Evolutionary conservation across 1,140 invertebrate species (phyloP).

Genomic region (Drosophila serrata): DNA sequence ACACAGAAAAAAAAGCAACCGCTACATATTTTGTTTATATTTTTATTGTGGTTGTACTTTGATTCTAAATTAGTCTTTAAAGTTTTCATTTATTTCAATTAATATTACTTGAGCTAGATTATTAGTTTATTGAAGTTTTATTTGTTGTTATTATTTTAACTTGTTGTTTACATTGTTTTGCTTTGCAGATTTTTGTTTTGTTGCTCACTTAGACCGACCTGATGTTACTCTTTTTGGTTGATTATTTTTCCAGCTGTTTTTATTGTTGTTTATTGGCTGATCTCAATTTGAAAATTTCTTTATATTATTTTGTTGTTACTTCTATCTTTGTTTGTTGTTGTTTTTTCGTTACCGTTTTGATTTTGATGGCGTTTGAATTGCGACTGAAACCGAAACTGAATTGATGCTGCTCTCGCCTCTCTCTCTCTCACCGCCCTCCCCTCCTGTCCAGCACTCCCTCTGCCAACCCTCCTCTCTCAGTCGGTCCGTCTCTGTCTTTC

Average conservation of each 20-base stretch:
- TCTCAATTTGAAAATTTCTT: conserved; percentile 52
- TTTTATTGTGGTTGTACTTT: neutral
- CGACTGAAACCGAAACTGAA: conserved; percentile 80
- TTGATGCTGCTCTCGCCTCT: conserved; percentile 53
- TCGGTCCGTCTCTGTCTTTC: neutral
- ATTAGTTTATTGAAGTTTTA: neutral
- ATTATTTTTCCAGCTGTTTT: conserved; percentile 9
- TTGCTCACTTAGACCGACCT: neutral
- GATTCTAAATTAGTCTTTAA: too few relatives aligned
- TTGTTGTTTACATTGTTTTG: conserved; percentile 6
- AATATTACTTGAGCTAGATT: neutral
- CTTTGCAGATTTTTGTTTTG: neutral
- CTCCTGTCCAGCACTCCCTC: conserved; percentile 5
- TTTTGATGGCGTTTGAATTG: conserved; percentile 84
- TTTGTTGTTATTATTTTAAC: conserved; percentile 3
- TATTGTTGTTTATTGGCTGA: conserved; percentile 14
- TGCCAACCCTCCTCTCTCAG: conserved; percentile 23
- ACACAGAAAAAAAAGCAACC: neutral
- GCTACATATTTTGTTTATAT: neutral
- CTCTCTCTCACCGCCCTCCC: conserved; percentile 1
- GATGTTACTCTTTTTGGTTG: neutral
- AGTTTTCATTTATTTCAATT: neutral
- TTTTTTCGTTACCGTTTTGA: conserved; percentile 77
- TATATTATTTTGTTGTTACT: conserved; percentile 41
- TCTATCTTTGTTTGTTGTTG: conserved; percentile 69